Base-by-base conservation (phyloP, 2,888 invertebrate genomes). In the Drosophila subquinaria region DNA sequence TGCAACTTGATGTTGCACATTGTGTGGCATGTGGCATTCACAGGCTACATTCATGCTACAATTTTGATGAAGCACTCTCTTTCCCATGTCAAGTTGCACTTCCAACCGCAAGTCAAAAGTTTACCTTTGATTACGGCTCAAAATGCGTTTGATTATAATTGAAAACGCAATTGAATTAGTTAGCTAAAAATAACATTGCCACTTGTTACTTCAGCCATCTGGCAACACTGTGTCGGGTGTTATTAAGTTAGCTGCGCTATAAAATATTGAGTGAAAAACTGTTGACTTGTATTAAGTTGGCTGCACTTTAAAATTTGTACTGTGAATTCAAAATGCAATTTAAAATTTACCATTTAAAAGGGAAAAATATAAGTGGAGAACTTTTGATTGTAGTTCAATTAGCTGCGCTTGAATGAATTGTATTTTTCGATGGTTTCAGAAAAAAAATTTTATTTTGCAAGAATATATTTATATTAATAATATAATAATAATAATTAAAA, bases 1-100 rank as follows among this genome's bases (percentile, higher is more conserved):
- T 68, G 78, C 73, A 60, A 68, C 73, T 43, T 42, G 17, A 43
- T 64, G 73, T 73, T 73, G 61, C 69, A 69, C 57, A 59, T 73
- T 59, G 60, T 51, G n/a, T 27, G n/a, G 38, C 77, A 38, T 48
- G n/a, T 35, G n/a, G 38, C 77, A 38, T 48, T 59, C 59, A 4
- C 27, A 13, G 33, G 47, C 23, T 43, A 45, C 43, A 45, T 42
- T n/a, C 40, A 40, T 33, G 11, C 43, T 40, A 17, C 30, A 59
- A 42, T 55, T 36, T 59, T 59, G 35, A 59, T 48, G 48, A 47
- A 48, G 36, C 36, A 47, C 27, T 33, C 43, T 56, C 17, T 33
- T 33, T 43, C 0, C 43, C 33, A 43, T 27, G n/a, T 38, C 10
- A 38, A 23, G 43, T 45, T 23, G 4, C 4, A 5, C 20, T 15